Percentiles rank a stretch among this genome's conserved stretches.
These are phyloP conservation scores for Esox niger DNA, from an alignment of 2,113 vertebrate species.

Conservation along the genomic window DNA sequence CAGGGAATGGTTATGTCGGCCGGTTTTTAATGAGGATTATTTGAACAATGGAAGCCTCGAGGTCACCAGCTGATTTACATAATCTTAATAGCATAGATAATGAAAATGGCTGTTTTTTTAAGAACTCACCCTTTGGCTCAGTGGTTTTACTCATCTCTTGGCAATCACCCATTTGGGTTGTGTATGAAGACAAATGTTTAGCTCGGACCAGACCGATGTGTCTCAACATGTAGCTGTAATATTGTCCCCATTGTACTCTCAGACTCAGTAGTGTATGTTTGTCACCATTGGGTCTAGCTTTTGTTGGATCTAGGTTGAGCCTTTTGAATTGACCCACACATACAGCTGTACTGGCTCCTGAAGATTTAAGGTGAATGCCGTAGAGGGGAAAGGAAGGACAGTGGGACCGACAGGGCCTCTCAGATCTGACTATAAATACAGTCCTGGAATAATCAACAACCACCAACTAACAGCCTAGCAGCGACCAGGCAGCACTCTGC, in stretches of 20 bases:
- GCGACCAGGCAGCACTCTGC: too few relatives aligned
- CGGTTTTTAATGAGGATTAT: background rate
- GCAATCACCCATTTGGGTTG: background rate
- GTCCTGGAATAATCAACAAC: conserved; percentile 24
- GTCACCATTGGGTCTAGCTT: background rate
- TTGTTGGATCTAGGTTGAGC: background rate
- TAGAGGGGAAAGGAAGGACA: conserved; percentile 44
- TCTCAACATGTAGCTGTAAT: background rate
- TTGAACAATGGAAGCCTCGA: background rate
- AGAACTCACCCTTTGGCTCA: background rate
- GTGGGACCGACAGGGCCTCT: background rate
- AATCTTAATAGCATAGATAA: background rate
- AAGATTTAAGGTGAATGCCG: conserved; percentile 13
- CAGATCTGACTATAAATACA: conserved; percentile 26
- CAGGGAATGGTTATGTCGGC: background rate
- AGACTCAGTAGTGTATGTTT: too few relatives aligned
- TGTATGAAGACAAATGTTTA: background rate
- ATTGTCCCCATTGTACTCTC: background rate
- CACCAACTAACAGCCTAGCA: background rate
- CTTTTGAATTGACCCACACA: background rate
- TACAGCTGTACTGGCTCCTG: background rate
- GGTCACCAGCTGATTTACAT: conserved; percentile 5
- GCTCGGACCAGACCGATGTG: background rate
- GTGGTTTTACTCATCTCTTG: background rate
- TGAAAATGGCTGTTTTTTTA: background rate